Conservation (phyloP, 2,113 vertebrate genomes). For the Callospermophilus lateralis region DNA sequence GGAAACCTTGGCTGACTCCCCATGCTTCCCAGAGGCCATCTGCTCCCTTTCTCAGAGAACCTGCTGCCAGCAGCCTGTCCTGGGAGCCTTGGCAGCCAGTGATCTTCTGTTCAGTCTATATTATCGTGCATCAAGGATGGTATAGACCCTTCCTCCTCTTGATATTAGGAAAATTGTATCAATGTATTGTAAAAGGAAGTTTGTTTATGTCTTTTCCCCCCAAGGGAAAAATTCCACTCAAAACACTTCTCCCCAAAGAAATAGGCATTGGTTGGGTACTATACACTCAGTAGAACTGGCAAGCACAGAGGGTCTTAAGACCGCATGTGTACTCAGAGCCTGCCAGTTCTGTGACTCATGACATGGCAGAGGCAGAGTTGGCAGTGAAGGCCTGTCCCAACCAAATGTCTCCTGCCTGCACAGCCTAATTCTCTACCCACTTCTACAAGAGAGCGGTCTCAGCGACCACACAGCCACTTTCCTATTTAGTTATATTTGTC, state of each 20-base stretch:
- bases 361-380: constrained; percentile 76
- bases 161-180: constrained; percentile 53
- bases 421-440: constrained; percentile 55
- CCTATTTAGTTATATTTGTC: background rate
- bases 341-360: constrained; percentile 84
- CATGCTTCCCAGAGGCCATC: constrained; percentile 65
- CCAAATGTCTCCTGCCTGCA: constrained; percentile 75
- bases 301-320: constrained; percentile 68
- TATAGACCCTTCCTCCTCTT: constrained; percentile 13
- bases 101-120: constrained; percentile 31
- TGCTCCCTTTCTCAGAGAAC: constrained; percentile 69
- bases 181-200: constrained; percentile 29
- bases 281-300: constrained; percentile 73
- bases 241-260: constrained; percentile 49
- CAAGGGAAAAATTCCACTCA: constrained; percentile 52
- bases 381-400: constrained; percentile 66
- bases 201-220: background rate
- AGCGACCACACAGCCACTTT: background rate
- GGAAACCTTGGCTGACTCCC: constrained; percentile 75
- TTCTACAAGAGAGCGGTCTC: constrained; percentile 30
- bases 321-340: constrained; percentile 66
- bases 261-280: constrained; percentile 57
- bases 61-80: constrained; percentile 74
- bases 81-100: constrained; percentile 62
- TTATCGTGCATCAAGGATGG: constrained; percentile 26